phyloP scores from a whole-genome alignment of 1,140 invertebrate species.

The Sipha flava region DNA sequence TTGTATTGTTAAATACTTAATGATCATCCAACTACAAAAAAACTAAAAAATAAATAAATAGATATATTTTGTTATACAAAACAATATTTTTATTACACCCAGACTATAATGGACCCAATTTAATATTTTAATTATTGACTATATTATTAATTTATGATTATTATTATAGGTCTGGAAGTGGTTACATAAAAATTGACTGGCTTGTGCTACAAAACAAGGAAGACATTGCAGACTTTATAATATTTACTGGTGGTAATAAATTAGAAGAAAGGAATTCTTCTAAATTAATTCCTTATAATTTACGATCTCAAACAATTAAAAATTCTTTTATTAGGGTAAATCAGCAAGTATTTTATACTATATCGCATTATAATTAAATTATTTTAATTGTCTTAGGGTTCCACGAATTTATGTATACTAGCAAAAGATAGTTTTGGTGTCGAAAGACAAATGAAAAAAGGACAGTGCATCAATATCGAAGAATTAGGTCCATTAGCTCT shows the following conservation, averaged over 20 bases:
- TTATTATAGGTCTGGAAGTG: not conserved
- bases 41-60: too few species aligned
- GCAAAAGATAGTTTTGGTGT: conserved; percentile 19
- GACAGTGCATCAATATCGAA: not conserved
- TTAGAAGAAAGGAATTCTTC: not conserved
- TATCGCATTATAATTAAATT: not conserved
- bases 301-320: conserved; percentile 8
- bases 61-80: too few species aligned
- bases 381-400: not conserved
- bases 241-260: not conserved
- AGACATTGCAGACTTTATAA: conserved; percentile 20
- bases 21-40: too few species aligned
- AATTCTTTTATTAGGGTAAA: not conserved
- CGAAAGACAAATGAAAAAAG: conserved; percentile 5
- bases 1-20: too few species aligned
- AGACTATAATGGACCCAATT: too few species aligned
- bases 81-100: too few species aligned
- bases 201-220: conserved; percentile 15
- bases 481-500: not conserved
- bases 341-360: not conserved
- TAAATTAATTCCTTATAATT: conserved; percentile 2
- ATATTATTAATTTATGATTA: not conserved
- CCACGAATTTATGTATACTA: conserved; percentile 6
- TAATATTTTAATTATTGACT: conserved; percentile 37
- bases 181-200: not conserved